Evolutionary conservation across 2,888 invertebrate genomes (phyloP).

Genomic region (Argyresthia albistria): DNA sequence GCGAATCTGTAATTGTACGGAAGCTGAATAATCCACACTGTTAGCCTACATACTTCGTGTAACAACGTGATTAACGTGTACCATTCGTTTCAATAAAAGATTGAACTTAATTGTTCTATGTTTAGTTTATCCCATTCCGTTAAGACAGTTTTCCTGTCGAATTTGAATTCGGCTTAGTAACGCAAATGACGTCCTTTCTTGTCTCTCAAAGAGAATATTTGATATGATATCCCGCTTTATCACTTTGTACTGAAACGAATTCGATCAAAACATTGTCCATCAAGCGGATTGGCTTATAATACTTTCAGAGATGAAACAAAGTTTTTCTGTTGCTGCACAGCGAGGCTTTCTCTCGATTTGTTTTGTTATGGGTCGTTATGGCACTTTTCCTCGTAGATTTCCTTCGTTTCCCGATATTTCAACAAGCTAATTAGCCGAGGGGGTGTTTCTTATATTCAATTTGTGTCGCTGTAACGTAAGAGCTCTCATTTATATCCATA

Average conservation of each 20-base stretch:
- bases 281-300: background rate
- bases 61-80: no score
- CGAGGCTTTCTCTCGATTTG: background rate
- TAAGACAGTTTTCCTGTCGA: no score
- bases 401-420: background rate
- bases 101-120: no score
- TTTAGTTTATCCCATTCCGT: no score
- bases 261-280: background rate
- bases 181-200: no score
- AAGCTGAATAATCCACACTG: background rate
- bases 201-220: no score
- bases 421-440: background rate
- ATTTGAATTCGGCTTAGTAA: no score
- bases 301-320: background rate
- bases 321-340: background rate
- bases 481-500: slow-evolving; percentile 33
- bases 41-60: background rate
- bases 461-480: slow-evolving; percentile 12
- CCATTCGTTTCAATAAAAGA: no score
- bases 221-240: no score
- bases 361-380: background rate
- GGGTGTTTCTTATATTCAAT: slow-evolving; percentile 19
- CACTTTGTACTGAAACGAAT: background rate
- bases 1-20: background rate
- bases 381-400: background rate